Percentiles rank a stretch among this genome's conserved stretches.
Conservation (phyloP, 2,888 invertebrate species). For the Drosophila kanekoi region DNA sequence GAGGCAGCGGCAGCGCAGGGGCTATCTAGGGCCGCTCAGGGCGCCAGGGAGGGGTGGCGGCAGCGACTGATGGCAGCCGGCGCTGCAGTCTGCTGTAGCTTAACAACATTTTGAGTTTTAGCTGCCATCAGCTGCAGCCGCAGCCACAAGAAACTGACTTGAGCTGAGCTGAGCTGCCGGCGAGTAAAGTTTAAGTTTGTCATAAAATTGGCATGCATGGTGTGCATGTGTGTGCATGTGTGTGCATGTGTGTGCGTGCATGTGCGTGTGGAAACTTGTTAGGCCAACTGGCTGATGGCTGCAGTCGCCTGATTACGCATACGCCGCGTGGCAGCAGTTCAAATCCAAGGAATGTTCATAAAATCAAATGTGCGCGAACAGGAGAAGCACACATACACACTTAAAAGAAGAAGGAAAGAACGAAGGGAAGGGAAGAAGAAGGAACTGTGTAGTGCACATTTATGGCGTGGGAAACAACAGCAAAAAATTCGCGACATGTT, state of each 20-base stretch:
- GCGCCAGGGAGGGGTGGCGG: background rate
- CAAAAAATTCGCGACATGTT: slow-evolving; percentile 59
- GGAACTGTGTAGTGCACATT: slow-evolving; percentile 44
- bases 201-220: slow-evolving; percentile 69
- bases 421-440: background rate
- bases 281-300: slow-evolving; percentile 71
- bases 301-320: slow-evolving; percentile 72
- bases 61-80: slow-evolving; percentile 6
- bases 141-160: slow-evolving; percentile 37
- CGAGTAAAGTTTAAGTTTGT: slow-evolving; percentile 60
- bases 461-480: slow-evolving; percentile 72
- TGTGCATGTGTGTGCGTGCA: slow-evolving; percentile 7
- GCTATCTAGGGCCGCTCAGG: slow-evolving; percentile 4
- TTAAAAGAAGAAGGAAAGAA: background rate
- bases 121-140: slow-evolving; percentile 45
- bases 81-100: slow-evolving; percentile 36
- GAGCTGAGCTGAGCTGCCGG: slow-evolving; percentile 15
- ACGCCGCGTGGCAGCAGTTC: slow-evolving; percentile 60
- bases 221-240: slow-evolving; percentile 18
- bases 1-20: slow-evolving; percentile 1
- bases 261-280: slow-evolving; percentile 57
- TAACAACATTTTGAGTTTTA: slow-evolving; percentile 55
- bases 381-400: slow-evolving; percentile 2
- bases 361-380: slow-evolving; percentile 47
- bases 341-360: slow-evolving; percentile 59